Evolutionary conservation across 2,797 vertebrate genomes (phyloP), one percentile per base, ranked within the genome.

Genomic region (Clarias pachynema): DNA sequence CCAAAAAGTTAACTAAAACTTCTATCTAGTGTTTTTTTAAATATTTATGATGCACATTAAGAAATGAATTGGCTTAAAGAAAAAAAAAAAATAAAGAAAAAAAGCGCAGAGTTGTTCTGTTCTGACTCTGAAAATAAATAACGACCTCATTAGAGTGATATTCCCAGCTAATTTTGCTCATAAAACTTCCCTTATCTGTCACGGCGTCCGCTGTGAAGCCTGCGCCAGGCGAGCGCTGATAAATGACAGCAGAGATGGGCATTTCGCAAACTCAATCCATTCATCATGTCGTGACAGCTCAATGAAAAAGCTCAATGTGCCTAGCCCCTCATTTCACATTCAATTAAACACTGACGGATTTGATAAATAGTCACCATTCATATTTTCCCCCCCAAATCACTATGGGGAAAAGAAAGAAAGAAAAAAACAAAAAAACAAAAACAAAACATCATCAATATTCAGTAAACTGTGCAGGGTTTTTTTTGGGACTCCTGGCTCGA

Each of bases 261-360:
- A 89, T 88, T 90, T 90, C 81, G 68, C 80, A 75, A 84, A 84
- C 86, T 88, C 80, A 69, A 83, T 89, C 72, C 86, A 89, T 90
- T 86, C 88, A 90, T 91, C 90, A 91, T 85, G 70, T 82, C 29
- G 20, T 53, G 91, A 90, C 87, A 87, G 89, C 89, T 90, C 85
- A 89, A 87, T 88, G 89, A 89, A 88, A 88, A 89, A 86, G 89
- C 79, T 85, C 88, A 88, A 89, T 83, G 84, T 83, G 89, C 86
- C 89, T 87, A 82, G 87, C 84, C 77, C 59, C 84, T 82, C 57
- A 87, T 85, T 90, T 91, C 89, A 88, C 91, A 90, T 91, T 87
- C 87, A 91, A 91, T 91, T 90, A 91, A 91, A 88, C 87, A 88
- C 88, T 84, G 88, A 90, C 88, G 70, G 82, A 63, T 90, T 89